Evolutionary conservation across 2,113 vertebrate species (phyloP).

Genomic region (Myrmecobius fasciatus): DNA sequence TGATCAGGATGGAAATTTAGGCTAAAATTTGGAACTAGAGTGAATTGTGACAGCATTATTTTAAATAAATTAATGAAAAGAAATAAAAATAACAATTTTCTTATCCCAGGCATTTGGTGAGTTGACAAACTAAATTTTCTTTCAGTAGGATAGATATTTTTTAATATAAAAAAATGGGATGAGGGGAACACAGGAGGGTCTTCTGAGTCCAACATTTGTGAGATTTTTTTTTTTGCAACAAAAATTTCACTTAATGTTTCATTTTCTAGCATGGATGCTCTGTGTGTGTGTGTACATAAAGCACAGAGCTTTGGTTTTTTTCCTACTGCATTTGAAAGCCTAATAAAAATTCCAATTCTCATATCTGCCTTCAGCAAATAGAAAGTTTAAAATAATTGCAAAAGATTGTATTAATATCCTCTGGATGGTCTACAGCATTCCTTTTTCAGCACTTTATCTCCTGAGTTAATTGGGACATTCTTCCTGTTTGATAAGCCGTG

Average conservation of each 20-base stretch:
- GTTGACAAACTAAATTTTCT: conserved; percentile 25
- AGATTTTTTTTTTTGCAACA: conserved; percentile 59
- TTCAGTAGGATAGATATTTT: background rate
- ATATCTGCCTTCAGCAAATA: conserved; percentile 66
- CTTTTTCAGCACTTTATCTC: conserved; percentile 67
- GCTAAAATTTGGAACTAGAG: background rate
- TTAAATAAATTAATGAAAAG: conserved; percentile 13
- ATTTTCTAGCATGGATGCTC: conserved; percentile 48
- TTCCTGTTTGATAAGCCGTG: conserved; percentile 65
- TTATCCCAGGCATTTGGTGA: conserved; percentile 21
- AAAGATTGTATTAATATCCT: conserved; percentile 64
- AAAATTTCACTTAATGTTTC: conserved; percentile 62
- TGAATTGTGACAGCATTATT: background rate
- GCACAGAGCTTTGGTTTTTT: conserved; percentile 60
- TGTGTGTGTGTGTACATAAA: background rate
- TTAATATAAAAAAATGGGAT: background rate
- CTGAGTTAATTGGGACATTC: conserved; percentile 66
- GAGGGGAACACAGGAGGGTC: background rate
- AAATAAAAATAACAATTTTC: background rate
- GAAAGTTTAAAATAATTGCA: conserved; percentile 74
- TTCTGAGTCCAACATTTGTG: conserved; percentile 29
- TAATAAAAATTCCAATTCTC: conserved; percentile 71
- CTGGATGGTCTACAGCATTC: conserved; percentile 44
- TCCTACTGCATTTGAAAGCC: conserved; percentile 58
- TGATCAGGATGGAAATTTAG: background rate